phyloP scores from a whole-genome alignment of 2,797 vertebrate genomes.

The Pseudochromis fuscus region DNA sequence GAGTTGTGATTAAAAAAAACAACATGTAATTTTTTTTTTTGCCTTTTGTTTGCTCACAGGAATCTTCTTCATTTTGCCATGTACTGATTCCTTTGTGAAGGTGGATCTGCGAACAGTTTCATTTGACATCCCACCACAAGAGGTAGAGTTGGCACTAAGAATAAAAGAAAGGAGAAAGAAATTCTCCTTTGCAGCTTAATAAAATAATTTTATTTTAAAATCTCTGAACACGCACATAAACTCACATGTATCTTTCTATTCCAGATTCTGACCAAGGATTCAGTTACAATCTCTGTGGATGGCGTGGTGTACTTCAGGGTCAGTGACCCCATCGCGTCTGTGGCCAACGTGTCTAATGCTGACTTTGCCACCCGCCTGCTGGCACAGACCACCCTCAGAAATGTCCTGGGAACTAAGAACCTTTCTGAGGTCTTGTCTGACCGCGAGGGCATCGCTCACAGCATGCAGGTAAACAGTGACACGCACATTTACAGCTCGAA shows the following conservation, averaged over 20 bases:
- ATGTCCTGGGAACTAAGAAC: conserved; percentile 87
- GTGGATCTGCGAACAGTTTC: conserved; percentile 87
- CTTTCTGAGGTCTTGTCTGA: conserved; percentile 86
- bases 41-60: conserved; percentile 62
- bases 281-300: conserved; percentile 85
- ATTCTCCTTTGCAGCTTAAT: background rate
- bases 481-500: background rate
- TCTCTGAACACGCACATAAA: background rate
- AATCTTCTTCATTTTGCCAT: conserved; percentile 86
- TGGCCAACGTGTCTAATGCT: conserved; percentile 85
- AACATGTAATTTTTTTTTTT: background rate
- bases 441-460: conserved; percentile 85
- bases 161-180: background rate
- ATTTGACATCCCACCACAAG: conserved; percentile 89
- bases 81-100: conserved; percentile 85
- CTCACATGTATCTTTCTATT: background rate
- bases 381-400: conserved; percentile 87
- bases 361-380: conserved; percentile 85
- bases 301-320: conserved; percentile 88
- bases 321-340: conserved; percentile 85
- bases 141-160: conserved; percentile 68
- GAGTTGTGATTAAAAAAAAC: background rate
- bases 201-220: background rate
- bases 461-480: conserved; percentile 84
- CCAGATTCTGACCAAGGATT: conserved; percentile 88